Evolutionary conservation across 2,888 invertebrate species (phyloP), one percentile per base, ranked within the genome.

Genomic region (Campopleginae sp.): DNA sequence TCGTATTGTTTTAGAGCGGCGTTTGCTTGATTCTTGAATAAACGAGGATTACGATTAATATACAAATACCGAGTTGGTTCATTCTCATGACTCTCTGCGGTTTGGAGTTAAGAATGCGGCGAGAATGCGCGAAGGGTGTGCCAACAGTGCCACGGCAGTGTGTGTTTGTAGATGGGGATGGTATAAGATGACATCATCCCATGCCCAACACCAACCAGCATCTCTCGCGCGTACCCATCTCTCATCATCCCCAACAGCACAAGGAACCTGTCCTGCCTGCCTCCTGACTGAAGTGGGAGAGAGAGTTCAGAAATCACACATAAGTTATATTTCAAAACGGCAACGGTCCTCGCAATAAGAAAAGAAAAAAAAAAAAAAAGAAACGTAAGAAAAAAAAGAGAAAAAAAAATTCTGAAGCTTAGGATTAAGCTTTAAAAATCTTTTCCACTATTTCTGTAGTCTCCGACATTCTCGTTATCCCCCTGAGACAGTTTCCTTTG

Each of bases 21-120:
- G 38, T 84, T 87, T 86, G 68, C 74, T 86, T 82, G 85, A 87
- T 90, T 83, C 91, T 92, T 93, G 92, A 93, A 92, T 92, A 92
- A 93, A 93, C 93, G 93, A 93, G 92, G 93, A 93, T 93, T 93
- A 93, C 93, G 93, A 93, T 91, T 93, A 93, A 93, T 93, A 93
- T 93, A 93, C 93, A 93, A 93, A 93, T 93, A 93, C 93, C 93
- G 93, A 93, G 92, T 93, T 93, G 91, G 93, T 93, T 93, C 92
- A 93, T 93, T 93, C 93, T 93, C 93, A 93, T 93, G 93, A 93
- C 93, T 93, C 93, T 93, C 82, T 86, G 82, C 83, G 93, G 92
- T 93, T 93, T 93, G 93, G 93, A 93, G 93, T 93, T 92, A 93
- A 93, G 93, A 93, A 93, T 93, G 93, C 93, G 92, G 93, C 93